These are phyloP conservation scores for Himalopsyche kuldschensis DNA, from an alignment of 2,888 invertebrate genomes.

Conservation along the genomic window DNA sequence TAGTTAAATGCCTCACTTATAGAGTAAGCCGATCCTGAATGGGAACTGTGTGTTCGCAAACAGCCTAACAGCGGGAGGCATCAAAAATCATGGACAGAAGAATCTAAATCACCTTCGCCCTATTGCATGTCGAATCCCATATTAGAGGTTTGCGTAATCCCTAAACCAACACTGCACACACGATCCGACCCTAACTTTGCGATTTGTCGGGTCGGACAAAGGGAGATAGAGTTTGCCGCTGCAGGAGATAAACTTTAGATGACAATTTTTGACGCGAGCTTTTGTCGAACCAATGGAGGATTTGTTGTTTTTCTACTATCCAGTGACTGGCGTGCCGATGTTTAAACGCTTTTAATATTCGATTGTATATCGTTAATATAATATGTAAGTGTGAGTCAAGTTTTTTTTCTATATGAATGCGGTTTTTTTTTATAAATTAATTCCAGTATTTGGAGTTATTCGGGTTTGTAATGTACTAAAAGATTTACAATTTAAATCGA, in stretches of 20 bases:
- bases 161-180: slow-evolving; percentile 20
- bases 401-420: too few species aligned
- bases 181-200: slow-evolving; percentile 24
- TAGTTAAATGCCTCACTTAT: neutral
- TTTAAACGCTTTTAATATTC: neutral
- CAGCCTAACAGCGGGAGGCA: slow-evolving; percentile 6
- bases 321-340: neutral
- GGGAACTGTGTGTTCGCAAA: neutral
- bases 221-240: neutral
- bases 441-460: too few species aligned
- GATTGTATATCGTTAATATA: too few species aligned
- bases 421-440: too few species aligned
- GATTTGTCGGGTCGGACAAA: neutral
- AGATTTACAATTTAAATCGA: too few species aligned
- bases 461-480: too few species aligned
- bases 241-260: neutral
- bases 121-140: neutral
- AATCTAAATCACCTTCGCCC: neutral
- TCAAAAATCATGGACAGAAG: neutral
- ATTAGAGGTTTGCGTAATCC: slow-evolving; percentile 36
- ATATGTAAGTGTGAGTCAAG: neutral
- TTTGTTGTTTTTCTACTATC: neutral
- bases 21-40: neutral
- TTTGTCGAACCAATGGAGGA: slow-evolving; percentile 2
- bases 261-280: neutral